phyloP scores from a whole-genome alignment of 1,140 invertebrate genomes.

The Drosophila sulfurigaster region DNA sequence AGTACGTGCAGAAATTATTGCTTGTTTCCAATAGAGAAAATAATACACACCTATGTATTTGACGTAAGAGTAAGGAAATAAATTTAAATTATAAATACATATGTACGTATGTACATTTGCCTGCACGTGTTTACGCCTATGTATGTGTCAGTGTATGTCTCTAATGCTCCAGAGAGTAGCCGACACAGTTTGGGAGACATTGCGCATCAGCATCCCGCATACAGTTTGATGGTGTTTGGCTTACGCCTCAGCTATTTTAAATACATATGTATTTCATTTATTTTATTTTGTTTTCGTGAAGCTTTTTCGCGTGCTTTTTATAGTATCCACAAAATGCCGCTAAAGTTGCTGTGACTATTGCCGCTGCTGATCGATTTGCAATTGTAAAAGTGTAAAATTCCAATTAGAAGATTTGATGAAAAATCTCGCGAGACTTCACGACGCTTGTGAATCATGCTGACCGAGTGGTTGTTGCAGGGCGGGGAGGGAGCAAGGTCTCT shows the following conservation, averaged over 20 bases:
- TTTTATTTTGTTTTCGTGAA: not conserved
- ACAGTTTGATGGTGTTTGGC: conserved; percentile 4
- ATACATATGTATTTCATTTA: not conserved
- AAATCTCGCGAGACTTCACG: conserved; percentile 42
- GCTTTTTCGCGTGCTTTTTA: conserved; percentile 4
- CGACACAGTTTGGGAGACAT: not conserved
- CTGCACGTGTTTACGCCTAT: not conserved
- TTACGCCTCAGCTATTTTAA: conserved; percentile 8
- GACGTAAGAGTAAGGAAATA: conserved; percentile 56
- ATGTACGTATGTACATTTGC: conserved; percentile 2
- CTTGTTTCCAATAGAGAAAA: conserved; percentile 27
- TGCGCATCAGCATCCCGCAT: conserved; percentile 6
- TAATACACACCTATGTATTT: conserved; percentile 29
- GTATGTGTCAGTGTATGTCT: not conserved
- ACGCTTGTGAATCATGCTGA: conserved; percentile 33
- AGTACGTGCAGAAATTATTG: conserved; percentile 35
- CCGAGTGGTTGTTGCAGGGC: not conserved
- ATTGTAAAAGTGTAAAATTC: not conserved
- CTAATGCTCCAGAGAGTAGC: not conserved
- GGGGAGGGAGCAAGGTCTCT: not conserved
- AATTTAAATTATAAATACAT: conserved; percentile 28
- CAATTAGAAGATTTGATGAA: conserved; percentile 12
- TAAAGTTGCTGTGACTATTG: not conserved
- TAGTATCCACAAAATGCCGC: conserved; percentile 13
- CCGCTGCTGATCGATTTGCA: not conserved